Evolutionary conservation across 35 echinoderm and acorn worm genomes (phyloP).

Genomic region (Stichopus chloronotus): DNA sequence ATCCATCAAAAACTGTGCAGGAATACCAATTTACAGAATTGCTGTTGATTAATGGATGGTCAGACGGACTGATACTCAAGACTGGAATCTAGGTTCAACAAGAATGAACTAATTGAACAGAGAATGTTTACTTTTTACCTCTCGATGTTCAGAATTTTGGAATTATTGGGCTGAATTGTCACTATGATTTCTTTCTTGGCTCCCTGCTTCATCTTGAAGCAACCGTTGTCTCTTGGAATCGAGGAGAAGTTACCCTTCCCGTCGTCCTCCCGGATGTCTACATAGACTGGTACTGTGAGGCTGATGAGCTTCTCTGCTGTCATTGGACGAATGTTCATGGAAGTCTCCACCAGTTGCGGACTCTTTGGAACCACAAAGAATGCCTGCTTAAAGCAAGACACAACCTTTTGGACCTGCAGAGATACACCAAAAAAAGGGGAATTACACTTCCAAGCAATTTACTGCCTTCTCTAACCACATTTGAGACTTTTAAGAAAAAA

Average conservation of each 20-base stretch:
- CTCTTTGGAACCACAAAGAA: slow-evolving; percentile 90
- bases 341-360: slow-evolving; percentile 82
- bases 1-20: too few species aligned
- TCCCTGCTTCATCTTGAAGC: slow-evolving; percentile 89
- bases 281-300: slow-evolving; percentile 78
- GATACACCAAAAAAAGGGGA: neutral
- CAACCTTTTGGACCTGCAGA: slow-evolving; percentile 86
- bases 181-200: slow-evolving; percentile 88
- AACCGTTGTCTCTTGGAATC: slow-evolving; percentile 87
- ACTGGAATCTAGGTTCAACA: too few species aligned
- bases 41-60: too few species aligned
- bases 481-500: too few species aligned
- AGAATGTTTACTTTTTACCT: slow-evolving; percentile 51
- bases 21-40: too few species aligned
- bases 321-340: slow-evolving; percentile 47
- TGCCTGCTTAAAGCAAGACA: slow-evolving; percentile 91
- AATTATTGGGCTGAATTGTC: slow-evolving; percentile 77
- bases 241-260: slow-evolving; percentile 83
- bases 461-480: too few species aligned
- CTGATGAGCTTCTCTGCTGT: slow-evolving; percentile 73
- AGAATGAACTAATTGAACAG: too few species aligned
- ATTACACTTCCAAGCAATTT: too few species aligned
- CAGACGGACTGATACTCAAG: too few species aligned
- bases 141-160: slow-evolving; percentile 83
- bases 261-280: slow-evolving; percentile 97